Evolutionary conservation across 2,113 vertebrate species (phyloP), one percentile per base, ranked within the genome.

Genomic region (Antennarius striatus): DNA sequence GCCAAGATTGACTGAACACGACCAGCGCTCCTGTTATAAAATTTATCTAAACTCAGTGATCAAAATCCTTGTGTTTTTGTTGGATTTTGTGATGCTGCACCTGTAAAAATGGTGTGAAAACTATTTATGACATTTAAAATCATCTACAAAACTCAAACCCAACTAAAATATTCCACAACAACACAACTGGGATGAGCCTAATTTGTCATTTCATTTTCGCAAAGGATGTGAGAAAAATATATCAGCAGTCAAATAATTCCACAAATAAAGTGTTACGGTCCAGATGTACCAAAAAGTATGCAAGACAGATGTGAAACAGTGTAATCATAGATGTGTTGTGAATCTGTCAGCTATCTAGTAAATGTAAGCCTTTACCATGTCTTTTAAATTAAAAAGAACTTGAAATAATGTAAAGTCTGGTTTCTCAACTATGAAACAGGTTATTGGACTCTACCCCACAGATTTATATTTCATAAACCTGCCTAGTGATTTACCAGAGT

Each of bases 341-440:
- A 89, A 85, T 68, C 78, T 83, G 82, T 89, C 84, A 84, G 73
- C 79, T 69, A 71, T 86, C 82, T 74, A 64, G 81, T 85, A 81
- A 85, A 85, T 45, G 32, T 75, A 49, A 69, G 76, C 48, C 43
- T 74, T 82, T 76, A 72, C 65, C 86, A 71, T 40, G 3, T 69
- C 65, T 78, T 75, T 66, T 68, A 56, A 81, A 78, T 80, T 47
- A 77, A 77, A 75, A 80, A 56, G 22, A 70, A 72, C 71, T 63
- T 77, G 12, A 67, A 79, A 76, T 62, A 42, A 57, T 61, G 73
- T 71, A 1, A 78, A 85, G 71, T 80, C 71, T 86, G 79, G 76
- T 72, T 86, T 74, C 71, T 73, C 57, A 43, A 61, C 75, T 45
- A 81, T 53, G 77, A 71, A 65, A 49, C 56, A 10, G 22, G 63